Base-by-base conservation (phyloP, 2,113 vertebrate genomes). In the Thymallus thymallus region DNA sequence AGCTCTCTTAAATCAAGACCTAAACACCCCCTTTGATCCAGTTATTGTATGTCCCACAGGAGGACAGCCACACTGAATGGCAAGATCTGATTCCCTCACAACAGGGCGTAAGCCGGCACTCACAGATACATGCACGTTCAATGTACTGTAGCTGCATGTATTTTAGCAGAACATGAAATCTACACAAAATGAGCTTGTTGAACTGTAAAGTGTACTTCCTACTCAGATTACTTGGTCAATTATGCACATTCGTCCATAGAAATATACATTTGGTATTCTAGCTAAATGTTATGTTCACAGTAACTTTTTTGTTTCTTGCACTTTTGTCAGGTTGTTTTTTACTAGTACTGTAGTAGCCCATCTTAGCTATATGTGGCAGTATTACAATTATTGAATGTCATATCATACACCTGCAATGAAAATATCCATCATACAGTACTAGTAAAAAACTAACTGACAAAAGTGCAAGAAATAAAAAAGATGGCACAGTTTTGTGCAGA, bases 11-110 rank as follows among this genome's bases (percentile, higher is more conserved):
- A 92, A 93, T 93, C 88, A 91, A 86, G 87, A 87, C 86, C 90
- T 90, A 89, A 91, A 91, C 87, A 91, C 91, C 89, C 88, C 92
- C 89, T 92, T 88, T 86, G 88, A 93, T 91, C 90, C 91, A 91
- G 86, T 82, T 84, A 89, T 89, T 87, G 85, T 87, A 23, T 71
- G 84, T 91, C 88, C 89, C 83, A 86, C 78, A 85, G 89, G 87
- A 90, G 85, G 79, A 84, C 81, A 85, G 86, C 88, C 89, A 88
- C 90, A 91, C 74, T 88, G 74, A 87, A 86, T 86, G 88, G 88
- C 76, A 82, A 88, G 81, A 88, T 88, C 80, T 89, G 87, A 88
- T 86, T 89, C 84, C 87, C 87, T 84, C 61, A 85, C 82, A 86
- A 81, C 81, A 74, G 86, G 75, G 84, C 84, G 86, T 76, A 67